A percentile compares a stretch with the other conserved stretches of the same genome.
Evolutionary conservation across 1,140 invertebrate genomes (phyloP).

Genomic region (Papilio helenus): DNA sequence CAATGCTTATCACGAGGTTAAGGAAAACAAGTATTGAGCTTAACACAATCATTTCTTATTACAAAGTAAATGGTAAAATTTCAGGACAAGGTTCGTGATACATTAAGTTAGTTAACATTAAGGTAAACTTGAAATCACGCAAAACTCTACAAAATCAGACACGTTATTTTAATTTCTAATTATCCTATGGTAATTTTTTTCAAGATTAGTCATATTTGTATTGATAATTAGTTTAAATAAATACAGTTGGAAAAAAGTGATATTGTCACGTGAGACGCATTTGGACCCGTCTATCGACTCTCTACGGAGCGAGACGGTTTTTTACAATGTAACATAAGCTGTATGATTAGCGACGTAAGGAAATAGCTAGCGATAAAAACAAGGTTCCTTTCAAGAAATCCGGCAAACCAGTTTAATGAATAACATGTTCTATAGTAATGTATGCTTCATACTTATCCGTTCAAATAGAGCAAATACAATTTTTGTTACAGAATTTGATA

Average conservation of each 20-base stretch:
- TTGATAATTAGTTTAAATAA: not conserved
- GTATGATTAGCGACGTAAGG: constrained; percentile 38
- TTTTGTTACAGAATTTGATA: not conserved
- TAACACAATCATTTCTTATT: not conserved
- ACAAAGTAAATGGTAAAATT: constrained; percentile 6
- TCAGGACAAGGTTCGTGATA: constrained; percentile 7
- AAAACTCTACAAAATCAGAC: not conserved
- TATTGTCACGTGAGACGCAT: constrained; percentile 40
- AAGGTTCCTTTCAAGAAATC: constrained; percentile 12
- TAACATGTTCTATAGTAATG: not conserved
- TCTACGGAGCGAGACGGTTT: constrained; percentile 48
- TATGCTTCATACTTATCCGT: not conserved
- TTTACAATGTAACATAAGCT: constrained; percentile 34
- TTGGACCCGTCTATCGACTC: constrained; percentile 47
- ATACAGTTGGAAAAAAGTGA: constrained; percentile 48
- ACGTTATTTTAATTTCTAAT: not conserved
- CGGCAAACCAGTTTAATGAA: constrained; percentile 23
- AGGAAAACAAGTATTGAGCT: constrained; percentile 1
- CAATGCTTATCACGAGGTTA: constrained; percentile 9
- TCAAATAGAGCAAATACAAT: not conserved
- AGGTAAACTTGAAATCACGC: not conserved
- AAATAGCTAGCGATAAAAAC: constrained; percentile 33
- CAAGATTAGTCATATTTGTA: not conserved
- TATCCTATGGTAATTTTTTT: too few relatives aligned
- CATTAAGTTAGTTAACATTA: not conserved